These are phyloP conservation scores for Pogonomyrmex californicus DNA, from an alignment of 1,140 invertebrate species.

Conservation along the genomic window DNA sequence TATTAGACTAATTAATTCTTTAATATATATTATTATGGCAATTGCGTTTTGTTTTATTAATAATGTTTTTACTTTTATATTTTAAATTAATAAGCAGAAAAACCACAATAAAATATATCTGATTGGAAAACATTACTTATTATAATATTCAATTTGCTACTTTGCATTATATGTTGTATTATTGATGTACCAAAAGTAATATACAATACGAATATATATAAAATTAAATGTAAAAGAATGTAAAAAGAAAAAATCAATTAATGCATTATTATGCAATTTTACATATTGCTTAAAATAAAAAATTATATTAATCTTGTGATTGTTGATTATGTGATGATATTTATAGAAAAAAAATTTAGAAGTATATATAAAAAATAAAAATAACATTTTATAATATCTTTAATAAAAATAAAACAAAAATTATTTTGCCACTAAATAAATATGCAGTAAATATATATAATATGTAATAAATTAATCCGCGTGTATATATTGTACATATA, in stretches of 20 bases:
- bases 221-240: constrained; percentile 20
- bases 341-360: no score
- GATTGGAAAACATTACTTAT: neutral
- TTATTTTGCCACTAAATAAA: neutral
- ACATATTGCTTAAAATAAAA: neutral
- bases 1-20: neutral
- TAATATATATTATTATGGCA: neutral
- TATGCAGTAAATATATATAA: no score
- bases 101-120: neutral
- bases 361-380: neutral
- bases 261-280: neutral
- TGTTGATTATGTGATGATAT: no score
- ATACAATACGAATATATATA: neutral
- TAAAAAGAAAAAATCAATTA: no score
- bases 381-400: neutral
- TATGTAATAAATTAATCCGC: no score
- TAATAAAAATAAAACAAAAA: neutral
- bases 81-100: neutral
- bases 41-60: neutral
- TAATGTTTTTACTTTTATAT: neutral
- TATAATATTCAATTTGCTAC: constrained; percentile 5
- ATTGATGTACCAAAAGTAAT: neutral
- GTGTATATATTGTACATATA: neutral
- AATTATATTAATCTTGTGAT: no score
- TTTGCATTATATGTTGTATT: neutral